Base-by-base conservation (phyloP, 1,140 invertebrate species). In the Euwallacea similis region DNA sequence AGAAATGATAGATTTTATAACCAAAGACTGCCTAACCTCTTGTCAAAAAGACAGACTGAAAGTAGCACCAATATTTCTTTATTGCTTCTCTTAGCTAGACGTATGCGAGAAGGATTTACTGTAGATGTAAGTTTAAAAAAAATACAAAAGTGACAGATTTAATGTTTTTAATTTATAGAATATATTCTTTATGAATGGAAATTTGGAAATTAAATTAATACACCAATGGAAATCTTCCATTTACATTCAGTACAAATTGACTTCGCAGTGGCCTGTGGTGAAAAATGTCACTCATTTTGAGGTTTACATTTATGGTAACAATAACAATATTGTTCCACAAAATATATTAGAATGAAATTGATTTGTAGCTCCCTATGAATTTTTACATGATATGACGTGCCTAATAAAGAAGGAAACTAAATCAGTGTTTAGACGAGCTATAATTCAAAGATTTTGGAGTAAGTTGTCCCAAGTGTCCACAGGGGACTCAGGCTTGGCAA, bases 71-170 rank as follows among this genome's bases (percentile, higher is more conserved):
- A 84, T 74, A 88, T 88, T 47, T 86, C 87, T 16, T 82, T 93
- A 42, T 84, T 86, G 61, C 88, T 88, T 79, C 83, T 95, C 56
- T 79, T 95, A 44, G 91, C 91, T 43, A 90, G 91, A 77, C 82
- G 93, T 47, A 82, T 95, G 33, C 82, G 92, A 42, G 93, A 95
- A 83, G 93, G 93, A 46, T 95, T 92, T 80, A 87, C 86, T 78
- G 83, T 94, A 79, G 86, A 91, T 84, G 86, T 88, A 81, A 79
- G 87, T 78, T 15, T 15, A 54, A 9, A 13, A 66, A 55, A 7
- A 33, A 54, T 53, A 47, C n/a, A 54, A 61, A 53, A 63, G 42
- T 66, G 2, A 21, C 44, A 61, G 33, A 66, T 67, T 71, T 43
- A 69, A 63, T 63, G n/a, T 69, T 69, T 62, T 71, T 69, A 75